Evolutionary conservation across 2,113 vertebrate genomes (phyloP), one percentile per base, ranked within the genome.

Genomic region (Oenanthe oenanthe): DNA sequence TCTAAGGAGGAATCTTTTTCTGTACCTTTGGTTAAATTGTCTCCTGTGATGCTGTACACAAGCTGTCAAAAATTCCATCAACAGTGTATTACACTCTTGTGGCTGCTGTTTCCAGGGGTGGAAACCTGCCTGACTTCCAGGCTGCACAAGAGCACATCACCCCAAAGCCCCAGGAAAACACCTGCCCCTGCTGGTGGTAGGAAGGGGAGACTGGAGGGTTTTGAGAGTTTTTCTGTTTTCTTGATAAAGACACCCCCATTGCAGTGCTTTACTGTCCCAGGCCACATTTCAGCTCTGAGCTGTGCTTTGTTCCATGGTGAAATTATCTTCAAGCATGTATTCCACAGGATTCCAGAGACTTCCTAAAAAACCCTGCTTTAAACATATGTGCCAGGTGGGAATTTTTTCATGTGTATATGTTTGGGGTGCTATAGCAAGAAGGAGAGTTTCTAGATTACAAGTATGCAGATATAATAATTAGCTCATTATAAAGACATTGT

Each of bases 101-200:
- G 32, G 29, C 13, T 31, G 48, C 17, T 0, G 0, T 71, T 88
- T 47, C 32, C 66, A 60, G 24, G 24, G 15, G 1, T 56, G n/a
- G 43, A 68, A 94, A 34, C 6, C 42, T 57, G 8, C 9, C 19
- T 67, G 56, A 29, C 20, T 19, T 2, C 6, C 13, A 51, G 19
- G 32, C 7, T 85, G 13, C 43, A 29, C 22, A 81, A 31, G 60
- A 62, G 10, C 11, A 17, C 10, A 20, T 12, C n/a, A 19, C 8
- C 1, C 2, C 32, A 20, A 0, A 38, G 16, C 26, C 25, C 38
- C 51, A 26, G 19, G 4, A 61, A 19, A 34, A 40, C 2, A 32
- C 10, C 61, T 67, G 29, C 8, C 47, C 34, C 32, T 42, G 12
- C 62, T 51, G 24, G 2, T 31, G 2, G 25, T 28, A 50, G 38